Evolutionary conservation across 2,797 vertebrate genomes (phyloP), one percentile per base, ranked within the genome.

Genomic region (Smutsia gigantea): DNA sequence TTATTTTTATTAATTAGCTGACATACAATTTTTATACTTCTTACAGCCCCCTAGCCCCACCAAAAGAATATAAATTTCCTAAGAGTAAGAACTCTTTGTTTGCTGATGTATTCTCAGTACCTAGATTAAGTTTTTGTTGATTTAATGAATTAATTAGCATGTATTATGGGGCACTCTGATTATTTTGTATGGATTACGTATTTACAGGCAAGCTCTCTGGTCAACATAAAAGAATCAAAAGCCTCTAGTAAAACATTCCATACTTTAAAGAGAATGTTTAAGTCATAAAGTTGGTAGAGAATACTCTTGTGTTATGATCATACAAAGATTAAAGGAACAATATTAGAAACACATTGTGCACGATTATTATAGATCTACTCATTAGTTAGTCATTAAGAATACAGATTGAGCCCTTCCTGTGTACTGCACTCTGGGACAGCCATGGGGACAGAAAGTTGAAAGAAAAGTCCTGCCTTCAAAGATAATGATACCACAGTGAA

Each of bases 201-300:
- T 46, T 72, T 87, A 59, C 57, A 57, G 53, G 17, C 6, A 51
- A 39, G 49, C 12, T 86, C 46, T 63, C 64, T 49, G 3, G 13
- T 75, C 87, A 34, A 87, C 87, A 87, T 74, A 59, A 87, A 79
- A 59, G n/a, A 94, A 69, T 84, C 34, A 68, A 64, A 90, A 78
- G 21, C 53, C 27, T 85, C 55, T 17, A 71, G 25, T 85, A 42
- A 84, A 69, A 61, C 42, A 46, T 46, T 46, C 46, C 46, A 46
- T 46, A 46, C 46, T 49, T 71, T 85, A 85, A 71, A 78, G 2
- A 31, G 3, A 57, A 68, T 85, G 7, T 11, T 93, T 74, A 69
- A 55, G 57, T 84, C 49, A 37, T 59, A 69, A 71, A 71, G 39
- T 21, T 63, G 42, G 27, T 34, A 72, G 42, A 61, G 19, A 49